phyloP scores from a whole-genome alignment of 2,113 vertebrate species.

The Vimba vimba region DNA sequence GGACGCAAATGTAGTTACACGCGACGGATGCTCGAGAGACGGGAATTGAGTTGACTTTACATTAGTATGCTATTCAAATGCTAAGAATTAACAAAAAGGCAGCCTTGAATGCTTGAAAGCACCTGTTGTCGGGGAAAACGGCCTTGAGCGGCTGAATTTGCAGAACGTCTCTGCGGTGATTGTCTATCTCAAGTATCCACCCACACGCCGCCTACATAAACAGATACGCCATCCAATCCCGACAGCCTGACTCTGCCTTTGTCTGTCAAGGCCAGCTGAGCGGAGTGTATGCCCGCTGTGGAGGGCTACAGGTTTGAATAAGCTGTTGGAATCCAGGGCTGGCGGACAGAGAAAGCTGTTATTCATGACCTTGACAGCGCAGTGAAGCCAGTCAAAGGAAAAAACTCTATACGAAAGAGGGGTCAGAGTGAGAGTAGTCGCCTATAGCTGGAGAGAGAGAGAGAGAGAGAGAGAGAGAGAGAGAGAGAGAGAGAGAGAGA shows the following conservation, averaged over 20 bases:
- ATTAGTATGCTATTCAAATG: conserved; percentile 29
- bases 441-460: conserved; percentile 8
- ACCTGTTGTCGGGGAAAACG: conserved; percentile 46
- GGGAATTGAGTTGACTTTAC: background rate
- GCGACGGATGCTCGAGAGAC: background rate
- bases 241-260: conserved; percentile 57
- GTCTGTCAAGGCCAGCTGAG: conserved; percentile 66
- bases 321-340: background rate
- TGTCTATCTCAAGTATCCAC: conserved; percentile 58
- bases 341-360: conserved; percentile 23
- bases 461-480: background rate
- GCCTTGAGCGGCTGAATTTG: conserved; percentile 51
- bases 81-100: background rate
- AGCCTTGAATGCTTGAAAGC: conserved; percentile 63
- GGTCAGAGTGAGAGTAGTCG: background rate
- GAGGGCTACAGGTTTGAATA: conserved; percentile 20
- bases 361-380: conserved; percentile 10
- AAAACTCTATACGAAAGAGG: background rate
- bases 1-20: background rate
- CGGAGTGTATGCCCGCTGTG: conserved; percentile 28
- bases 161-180: conserved; percentile 50
- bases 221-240: conserved; percentile 6
- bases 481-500: background rate
- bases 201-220: conserved; percentile 53
- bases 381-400: conserved; percentile 12